phyloP scores from a whole-genome alignment of 2,888 invertebrate species.

The Amphipyra berbera region DNA sequence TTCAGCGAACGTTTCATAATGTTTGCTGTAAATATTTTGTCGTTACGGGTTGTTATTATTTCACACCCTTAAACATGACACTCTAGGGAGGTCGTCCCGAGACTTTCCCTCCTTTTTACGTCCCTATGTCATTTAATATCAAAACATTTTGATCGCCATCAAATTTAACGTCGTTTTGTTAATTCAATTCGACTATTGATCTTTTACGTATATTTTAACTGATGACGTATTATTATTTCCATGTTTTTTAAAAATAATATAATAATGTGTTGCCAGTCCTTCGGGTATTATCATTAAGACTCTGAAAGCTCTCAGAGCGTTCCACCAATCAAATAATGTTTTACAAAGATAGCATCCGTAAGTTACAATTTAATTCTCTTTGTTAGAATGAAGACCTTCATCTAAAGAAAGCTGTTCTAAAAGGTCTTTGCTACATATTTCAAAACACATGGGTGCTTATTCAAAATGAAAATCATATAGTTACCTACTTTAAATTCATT shows the following conservation, averaged over 20 bases:
- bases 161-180: conserved; percentile 24
- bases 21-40: conserved; percentile 15
- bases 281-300: too few species aligned
- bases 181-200: conserved; percentile 23
- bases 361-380: too few species aligned
- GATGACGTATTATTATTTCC: conserved; percentile 11
- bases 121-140: conserved; percentile 34
- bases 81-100: conserved; percentile 14
- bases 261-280: neutral
- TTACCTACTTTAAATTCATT: neutral
- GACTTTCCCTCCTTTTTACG: conserved; percentile 1
- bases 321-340: too few species aligned
- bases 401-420: too few species aligned
- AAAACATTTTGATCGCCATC: conserved; percentile 44
- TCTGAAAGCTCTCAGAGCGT: too few species aligned
- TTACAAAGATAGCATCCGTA: too few species aligned
- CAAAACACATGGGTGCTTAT: too few species aligned
- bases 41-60: neutral
- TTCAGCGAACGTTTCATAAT: neutral
- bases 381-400: too few species aligned
- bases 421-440: too few species aligned
- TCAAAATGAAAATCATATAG: neutral
- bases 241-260: neutral
- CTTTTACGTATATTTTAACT: conserved; percentile 15
- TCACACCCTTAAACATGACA: neutral